A percentile compares a stretch with the other conserved stretches of the same genome.
Conservation (phyloP, 2,113 vertebrate species). For the Aphyosemion australe region DNA sequence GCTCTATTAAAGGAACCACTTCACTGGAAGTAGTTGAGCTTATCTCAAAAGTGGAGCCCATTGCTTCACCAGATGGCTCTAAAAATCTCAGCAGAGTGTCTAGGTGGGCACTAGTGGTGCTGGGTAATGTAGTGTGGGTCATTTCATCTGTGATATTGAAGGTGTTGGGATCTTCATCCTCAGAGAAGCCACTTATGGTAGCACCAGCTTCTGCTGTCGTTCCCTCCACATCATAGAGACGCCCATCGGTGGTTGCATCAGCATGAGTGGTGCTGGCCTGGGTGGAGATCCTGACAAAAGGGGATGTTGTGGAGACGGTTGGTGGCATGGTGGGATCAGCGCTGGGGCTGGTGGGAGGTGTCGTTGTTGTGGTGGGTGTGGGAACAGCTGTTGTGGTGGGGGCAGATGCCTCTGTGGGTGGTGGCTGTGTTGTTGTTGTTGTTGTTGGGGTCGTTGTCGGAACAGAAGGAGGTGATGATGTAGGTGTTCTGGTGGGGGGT, state of each 20-base stretch:
- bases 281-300: conserved; percentile 24
- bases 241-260: neutral
- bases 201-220: conserved; percentile 7
- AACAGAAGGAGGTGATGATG: conserved; percentile 48
- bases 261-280: conserved; percentile 30
- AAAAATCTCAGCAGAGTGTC: conserved; percentile 27
- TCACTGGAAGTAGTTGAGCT: conserved; percentile 41
- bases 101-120: conserved; percentile 30
- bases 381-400: conserved; percentile 55
- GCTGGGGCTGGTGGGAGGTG: conserved; percentile 36
- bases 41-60: conserved; percentile 37
- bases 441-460: conserved; percentile 35
- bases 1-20: conserved; percentile 18
- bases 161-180: conserved; percentile 7
- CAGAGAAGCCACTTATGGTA: conserved; percentile 20
- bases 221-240: conserved; percentile 4
- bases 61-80: conserved; percentile 35
- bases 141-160: conserved; percentile 13
- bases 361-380: conserved; percentile 3
- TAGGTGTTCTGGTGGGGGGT: conserved; percentile 56
- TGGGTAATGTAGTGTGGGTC: conserved; percentile 37
- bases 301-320: conserved; percentile 34
- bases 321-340: conserved; percentile 33
- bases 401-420: conserved; percentile 44
- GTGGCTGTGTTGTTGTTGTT: conserved; percentile 25